These are phyloP conservation scores for Thamnophis sirtalis DNA, from an alignment of 2,113 vertebrate species.

Conservation along the genomic window DNA sequence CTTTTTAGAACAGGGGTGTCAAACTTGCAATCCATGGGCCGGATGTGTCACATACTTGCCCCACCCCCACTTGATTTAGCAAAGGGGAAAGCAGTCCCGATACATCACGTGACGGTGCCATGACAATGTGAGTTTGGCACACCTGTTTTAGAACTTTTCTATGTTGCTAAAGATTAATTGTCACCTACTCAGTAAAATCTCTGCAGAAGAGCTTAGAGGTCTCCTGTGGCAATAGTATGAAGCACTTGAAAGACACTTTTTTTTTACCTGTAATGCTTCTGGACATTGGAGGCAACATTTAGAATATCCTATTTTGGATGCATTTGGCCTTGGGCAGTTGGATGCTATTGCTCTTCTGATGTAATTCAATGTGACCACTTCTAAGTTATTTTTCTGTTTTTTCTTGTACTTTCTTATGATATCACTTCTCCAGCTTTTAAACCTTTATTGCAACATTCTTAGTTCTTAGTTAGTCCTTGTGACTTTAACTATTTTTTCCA, in stretches of 20 bases:
- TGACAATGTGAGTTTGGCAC: too few relatives aligned
- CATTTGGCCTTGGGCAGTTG: neutral
- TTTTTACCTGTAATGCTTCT: neutral
- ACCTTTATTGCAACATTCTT: neutral
- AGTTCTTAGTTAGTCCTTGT: neutral
- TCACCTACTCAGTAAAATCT: neutral
- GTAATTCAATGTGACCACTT: neutral
- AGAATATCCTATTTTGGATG: neutral
- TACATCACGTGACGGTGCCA: accelerated
- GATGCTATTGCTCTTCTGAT: neutral
- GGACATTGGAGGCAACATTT: neutral
- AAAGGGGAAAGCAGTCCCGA: too few relatives aligned
- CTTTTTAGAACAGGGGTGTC: neutral
- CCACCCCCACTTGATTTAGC: too few relatives aligned
- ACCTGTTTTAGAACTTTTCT: neutral
- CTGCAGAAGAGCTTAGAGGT: neutral
- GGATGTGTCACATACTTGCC: too few relatives aligned
- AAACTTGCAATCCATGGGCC: too few relatives aligned
- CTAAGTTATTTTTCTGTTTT: neutral
- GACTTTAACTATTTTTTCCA: neutral
- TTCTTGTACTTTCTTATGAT: neutral
- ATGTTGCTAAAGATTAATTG: neutral
- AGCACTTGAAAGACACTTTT: neutral
- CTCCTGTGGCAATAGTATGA: neutral
- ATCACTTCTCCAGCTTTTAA: neutral